Evolutionary conservation across 2,797 vertebrate species (phyloP), one percentile per base, ranked within the genome.

Genomic region (Heterohyrax brucei): DNA sequence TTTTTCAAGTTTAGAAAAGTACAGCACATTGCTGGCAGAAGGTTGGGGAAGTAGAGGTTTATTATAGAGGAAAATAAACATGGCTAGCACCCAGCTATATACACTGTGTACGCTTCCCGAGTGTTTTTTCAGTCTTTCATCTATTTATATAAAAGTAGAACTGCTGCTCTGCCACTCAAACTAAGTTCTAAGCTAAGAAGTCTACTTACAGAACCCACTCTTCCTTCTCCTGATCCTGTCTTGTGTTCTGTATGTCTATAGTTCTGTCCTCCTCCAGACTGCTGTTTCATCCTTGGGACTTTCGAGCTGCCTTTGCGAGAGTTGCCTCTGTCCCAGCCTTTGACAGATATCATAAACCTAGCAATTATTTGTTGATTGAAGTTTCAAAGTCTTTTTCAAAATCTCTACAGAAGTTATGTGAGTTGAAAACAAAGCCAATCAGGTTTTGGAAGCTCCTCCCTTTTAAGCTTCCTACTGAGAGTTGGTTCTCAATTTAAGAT

Each of bases 351-450:
- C 10, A 16, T 3, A 77, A 50, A 72, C 1, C 59, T 83, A 91
- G 75, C 13, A 48, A 24, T 92, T 89, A 80, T 30, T 94, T 94
- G 87, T 70, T 91, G 87, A 79, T 18, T 53, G 72, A 89, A 80
- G 50, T 88, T 91, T 44, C 50, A 39, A 80, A 87, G n/a, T 68
- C 53, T 48, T 80, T 44, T n/a, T 84, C 46, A 66, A 92, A 87
- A 82, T 84, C 21, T 44, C 70, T 86, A 82, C 1, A 28, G 75
- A 87, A 90, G 28, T 39, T 39, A 39, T 39, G 39, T 39, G 39
- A 39, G 53, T 76, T 79, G 24, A 83, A 83, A 93, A 94, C 66
- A 86, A 81, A 84, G 82, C 10, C 12, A 77, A 21, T 7, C 33
- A 21, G 26, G 10, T 82, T 50, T 30, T 50, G 28, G 39, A 93